Base-by-base conservation (phyloP, 2,797 vertebrate genomes). In the Capromys pilorides region DNA sequence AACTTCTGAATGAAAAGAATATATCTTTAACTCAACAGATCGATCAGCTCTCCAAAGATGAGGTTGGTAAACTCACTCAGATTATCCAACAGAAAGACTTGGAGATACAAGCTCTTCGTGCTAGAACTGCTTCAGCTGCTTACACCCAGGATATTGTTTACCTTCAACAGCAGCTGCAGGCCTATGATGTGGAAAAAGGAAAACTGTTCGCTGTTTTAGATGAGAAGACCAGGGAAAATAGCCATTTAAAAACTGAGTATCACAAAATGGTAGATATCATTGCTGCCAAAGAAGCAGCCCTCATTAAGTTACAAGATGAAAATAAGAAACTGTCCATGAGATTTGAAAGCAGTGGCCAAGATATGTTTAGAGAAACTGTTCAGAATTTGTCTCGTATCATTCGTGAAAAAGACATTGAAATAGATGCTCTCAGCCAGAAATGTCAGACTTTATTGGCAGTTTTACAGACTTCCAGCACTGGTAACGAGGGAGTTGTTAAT, bases 381-480 rank as follows among this genome's bases (percentile, higher is more conserved):
- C 99, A 99, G 98, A 99, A 99, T 97, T 98, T 99, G 82, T 99
- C 99, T 2, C 98, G 99, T 79, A 99, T 99, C 96, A 99, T 99
- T 97, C 97, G 99, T 84, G 99, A 99, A 98, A 99, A 99, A 96
- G 99, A 99, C 97, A 99, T 99, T 0, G 99, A 99, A 98, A 99
- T 99, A 4, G 99, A 99, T 66, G 99, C 99, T 0, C 95, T 99
- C 66, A 99, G 99, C 69, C 99, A 99, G 90, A 99, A 99, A 98
- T 99, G 99, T 97, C 99, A 99, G 86, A 99, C 99, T 0, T 97
- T 99, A 92, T 33, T 99, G 97, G 98, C 99, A 0, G 99, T 99
- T 45, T 98, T 99, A 78, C 99, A 99, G 97, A 94, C 99, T 0
- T 99, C 99, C 0, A 98, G 94, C 54, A 94, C 97, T 0, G 98